These are phyloP conservation scores for Bombus terrestris DNA, from an alignment of 1,140 invertebrate genomes.

Conservation along the genomic window DNA sequence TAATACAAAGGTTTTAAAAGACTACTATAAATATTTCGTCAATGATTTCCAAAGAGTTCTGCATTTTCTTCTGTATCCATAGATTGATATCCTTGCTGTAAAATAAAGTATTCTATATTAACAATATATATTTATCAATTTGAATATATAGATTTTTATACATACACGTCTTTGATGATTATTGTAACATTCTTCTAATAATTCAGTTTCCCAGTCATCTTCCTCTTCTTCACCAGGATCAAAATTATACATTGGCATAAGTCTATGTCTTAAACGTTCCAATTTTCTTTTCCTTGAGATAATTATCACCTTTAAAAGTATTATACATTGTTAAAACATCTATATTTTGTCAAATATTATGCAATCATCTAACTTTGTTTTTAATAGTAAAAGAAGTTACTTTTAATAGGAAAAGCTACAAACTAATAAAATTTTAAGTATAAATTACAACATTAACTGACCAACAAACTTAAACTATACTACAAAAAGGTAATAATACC, in stretches of 20 bases:
- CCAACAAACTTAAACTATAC: constrained; percentile 19
- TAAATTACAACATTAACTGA: constrained; percentile 26
- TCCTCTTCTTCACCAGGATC: constrained; percentile 85
- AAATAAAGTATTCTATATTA: constrained; percentile 67
- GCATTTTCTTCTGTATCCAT: constrained; percentile 79
- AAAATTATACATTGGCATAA: constrained; percentile 88
- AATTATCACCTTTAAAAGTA: constrained; percentile 79
- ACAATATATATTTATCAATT: constrained; percentile 29
- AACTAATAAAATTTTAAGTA: constrained; percentile 27
- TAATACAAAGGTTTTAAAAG: constrained; percentile 49
- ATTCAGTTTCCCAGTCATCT: constrained; percentile 86
- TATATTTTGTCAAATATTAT: background rate
- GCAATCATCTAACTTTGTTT: background rate
- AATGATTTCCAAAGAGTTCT: constrained; percentile 76
- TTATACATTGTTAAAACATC: constrained; percentile 7
- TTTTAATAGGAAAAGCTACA: constrained; percentile 16
- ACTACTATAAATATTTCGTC: constrained; percentile 30
- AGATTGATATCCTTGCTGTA: constrained; percentile 80
- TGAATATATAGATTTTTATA: constrained; percentile 38
- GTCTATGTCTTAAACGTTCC: constrained; percentile 84
- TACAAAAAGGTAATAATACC: constrained; percentile 42
- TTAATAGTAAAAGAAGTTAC: constrained; percentile 32
- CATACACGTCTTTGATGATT: constrained; percentile 79
- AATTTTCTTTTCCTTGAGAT: constrained; percentile 82
- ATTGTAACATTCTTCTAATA: constrained; percentile 80